Percentiles rank a stretch among this genome's conserved stretches.
These are phyloP conservation scores for Meloidogyne floridensis DNA, from an alignment of 1,140 invertebrate species.

Conservation along the genomic window DNA sequence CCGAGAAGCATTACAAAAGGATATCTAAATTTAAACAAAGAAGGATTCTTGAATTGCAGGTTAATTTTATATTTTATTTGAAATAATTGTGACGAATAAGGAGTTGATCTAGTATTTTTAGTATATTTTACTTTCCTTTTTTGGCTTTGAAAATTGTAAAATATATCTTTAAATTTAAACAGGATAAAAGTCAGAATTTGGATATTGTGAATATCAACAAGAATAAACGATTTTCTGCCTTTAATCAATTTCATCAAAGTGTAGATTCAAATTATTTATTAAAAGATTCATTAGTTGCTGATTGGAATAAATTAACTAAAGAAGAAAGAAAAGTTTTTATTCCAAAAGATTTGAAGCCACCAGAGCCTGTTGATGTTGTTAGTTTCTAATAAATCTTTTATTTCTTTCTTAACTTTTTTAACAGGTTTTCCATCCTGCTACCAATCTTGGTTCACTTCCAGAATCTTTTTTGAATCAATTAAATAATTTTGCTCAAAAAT, in stretches of 20 bases:
- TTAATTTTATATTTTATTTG: background rate
- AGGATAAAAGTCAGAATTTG: background rate
- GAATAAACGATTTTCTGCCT: slow-evolving; percentile 14
- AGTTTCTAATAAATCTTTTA: slow-evolving; percentile 1
- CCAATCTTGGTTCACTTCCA: slow-evolving; percentile 58
- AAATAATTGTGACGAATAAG: too few relatives aligned
- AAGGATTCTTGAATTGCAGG: slow-evolving; percentile 18
- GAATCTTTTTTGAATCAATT: slow-evolving; percentile 57
- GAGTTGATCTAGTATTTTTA: too few relatives aligned
- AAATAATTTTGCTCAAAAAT: slow-evolving; percentile 37
- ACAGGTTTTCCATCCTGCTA: slow-evolving; percentile 35
- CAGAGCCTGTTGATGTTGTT: slow-evolving; percentile 26
- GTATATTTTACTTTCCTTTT: too few relatives aligned
- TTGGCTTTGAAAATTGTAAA: background rate
- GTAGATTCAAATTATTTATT: background rate
- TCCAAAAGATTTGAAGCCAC: slow-evolving; percentile 20
- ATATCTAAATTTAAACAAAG: slow-evolving; percentile 28
- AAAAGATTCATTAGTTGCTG: slow-evolving; percentile 30
- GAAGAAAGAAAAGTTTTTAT: slow-evolving; percentile 12
- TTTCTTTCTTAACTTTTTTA: background rate
- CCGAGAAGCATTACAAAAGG: slow-evolving; percentile 43
- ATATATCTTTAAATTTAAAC: background rate
- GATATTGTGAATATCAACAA: background rate
- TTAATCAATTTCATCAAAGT: slow-evolving; percentile 31
- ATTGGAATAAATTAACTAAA: slow-evolving; percentile 26